Evolutionary conservation across 2,113 vertebrate species (phyloP).

Genomic region (Corythornis madagascariensis): DNA sequence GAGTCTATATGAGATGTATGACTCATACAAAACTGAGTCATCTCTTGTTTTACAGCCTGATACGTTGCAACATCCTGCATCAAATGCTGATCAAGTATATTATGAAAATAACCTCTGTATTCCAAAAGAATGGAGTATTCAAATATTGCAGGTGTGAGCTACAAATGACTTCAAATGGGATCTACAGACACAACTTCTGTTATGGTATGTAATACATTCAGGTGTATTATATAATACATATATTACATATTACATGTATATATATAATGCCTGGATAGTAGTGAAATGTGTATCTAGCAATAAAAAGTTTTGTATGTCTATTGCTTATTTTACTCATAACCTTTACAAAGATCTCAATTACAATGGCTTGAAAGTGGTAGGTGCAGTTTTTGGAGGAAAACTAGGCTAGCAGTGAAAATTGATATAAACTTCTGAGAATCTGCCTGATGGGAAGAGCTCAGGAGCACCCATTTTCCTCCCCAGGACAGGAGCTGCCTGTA

Average conservation of each 20-base stretch:
- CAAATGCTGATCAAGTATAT: not conserved
- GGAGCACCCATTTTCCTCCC: not conserved
- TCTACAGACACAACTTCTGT: not conserved
- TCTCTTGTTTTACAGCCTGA: not conserved
- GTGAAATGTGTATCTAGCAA: not conserved
- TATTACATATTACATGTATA: too few species aligned
- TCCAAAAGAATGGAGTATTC: not conserved
- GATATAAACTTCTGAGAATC: not conserved
- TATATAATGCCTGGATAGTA: not conserved
- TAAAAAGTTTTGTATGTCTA: not conserved
- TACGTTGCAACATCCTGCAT: not conserved
- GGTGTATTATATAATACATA: too few species aligned
- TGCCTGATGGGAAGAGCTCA: not conserved
- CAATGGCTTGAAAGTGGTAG: not conserved
- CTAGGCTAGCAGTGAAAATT: not conserved
- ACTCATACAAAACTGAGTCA: not conserved
- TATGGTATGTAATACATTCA: rapidly evolving
- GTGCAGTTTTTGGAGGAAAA: not conserved
- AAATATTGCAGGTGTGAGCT: not conserved
- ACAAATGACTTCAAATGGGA: not conserved
- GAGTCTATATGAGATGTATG: not conserved
- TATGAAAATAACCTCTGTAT: not conserved
- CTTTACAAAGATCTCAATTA: not conserved
- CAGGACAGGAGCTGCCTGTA: not conserved
- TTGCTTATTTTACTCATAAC: not conserved